These are phyloP conservation scores for Ennomos quercinarius DNA, from an alignment of 2,888 invertebrate genomes.

Conservation along the genomic window DNA sequence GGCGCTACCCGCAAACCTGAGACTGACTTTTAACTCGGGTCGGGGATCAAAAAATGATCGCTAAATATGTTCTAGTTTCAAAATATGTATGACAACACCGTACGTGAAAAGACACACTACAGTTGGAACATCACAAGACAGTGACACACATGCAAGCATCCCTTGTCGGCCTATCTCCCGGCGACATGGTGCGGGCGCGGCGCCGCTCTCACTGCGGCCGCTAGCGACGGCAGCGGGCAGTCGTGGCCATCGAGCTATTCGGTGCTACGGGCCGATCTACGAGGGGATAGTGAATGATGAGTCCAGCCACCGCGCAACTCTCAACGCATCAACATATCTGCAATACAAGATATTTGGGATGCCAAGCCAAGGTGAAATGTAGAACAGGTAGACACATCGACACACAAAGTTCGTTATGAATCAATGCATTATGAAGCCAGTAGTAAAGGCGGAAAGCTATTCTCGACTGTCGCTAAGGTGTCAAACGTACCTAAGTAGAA, in stretches of 20 bases:
- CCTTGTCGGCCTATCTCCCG: slow-evolving; percentile 36
- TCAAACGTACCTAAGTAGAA: slow-evolving; percentile 94
- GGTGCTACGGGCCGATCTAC: slow-evolving; percentile 66
- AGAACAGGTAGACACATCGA: slow-evolving; percentile 49
- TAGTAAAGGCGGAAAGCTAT: slow-evolving; percentile 76
- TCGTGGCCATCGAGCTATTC: slow-evolving; percentile 77
- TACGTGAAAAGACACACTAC: slow-evolving; percentile 45
- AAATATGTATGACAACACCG: slow-evolving; percentile 37
- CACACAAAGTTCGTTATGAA: slow-evolving; percentile 54
- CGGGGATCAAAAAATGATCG: slow-evolving; percentile 22
- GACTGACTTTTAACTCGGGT: slow-evolving; percentile 2
- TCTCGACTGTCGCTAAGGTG: slow-evolving; percentile 61
- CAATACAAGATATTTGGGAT: slow-evolving; percentile 80
- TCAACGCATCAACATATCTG: slow-evolving; percentile 71
- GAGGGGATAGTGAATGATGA: slow-evolving; percentile 61
- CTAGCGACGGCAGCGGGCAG: slow-evolving; percentile 31
- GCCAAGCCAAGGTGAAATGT: slow-evolving; percentile 73
- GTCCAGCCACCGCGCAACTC: slow-evolving; percentile 56
- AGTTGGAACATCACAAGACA: slow-evolving; percentile 54
- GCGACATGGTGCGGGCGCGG: slow-evolving; percentile 20
- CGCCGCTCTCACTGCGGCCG: slow-evolving; percentile 14
- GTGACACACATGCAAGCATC: slow-evolving; percentile 74
- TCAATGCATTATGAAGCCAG: slow-evolving; percentile 72
- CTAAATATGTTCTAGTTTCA: slow-evolving; percentile 32
- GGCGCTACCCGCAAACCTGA: slow-evolving; percentile 22